phyloP scores from a whole-genome alignment of 2,113 vertebrate genomes.

The Cyanoliseus patagonus region DNA sequence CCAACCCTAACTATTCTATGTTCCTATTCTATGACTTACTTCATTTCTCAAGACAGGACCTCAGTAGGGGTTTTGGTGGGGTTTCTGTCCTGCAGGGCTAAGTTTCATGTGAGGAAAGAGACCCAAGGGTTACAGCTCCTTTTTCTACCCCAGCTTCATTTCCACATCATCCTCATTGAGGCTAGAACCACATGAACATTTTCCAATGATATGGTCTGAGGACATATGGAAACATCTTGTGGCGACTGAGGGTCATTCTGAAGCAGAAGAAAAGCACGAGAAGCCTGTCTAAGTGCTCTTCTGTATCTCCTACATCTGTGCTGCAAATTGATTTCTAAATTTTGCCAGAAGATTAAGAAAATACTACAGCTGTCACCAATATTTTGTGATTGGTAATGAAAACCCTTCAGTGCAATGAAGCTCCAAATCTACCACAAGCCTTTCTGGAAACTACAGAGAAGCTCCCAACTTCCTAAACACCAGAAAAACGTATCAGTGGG shows the following conservation, averaged over 20 bases:
- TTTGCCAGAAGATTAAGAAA: neutral
- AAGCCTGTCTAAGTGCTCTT: neutral
- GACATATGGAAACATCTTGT: fast-evolving
- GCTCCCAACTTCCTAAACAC: neutral
- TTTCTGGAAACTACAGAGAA: neutral
- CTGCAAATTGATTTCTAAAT: neutral
- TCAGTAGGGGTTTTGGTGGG: neutral
- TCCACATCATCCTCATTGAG: neutral
- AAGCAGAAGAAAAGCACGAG: neutral
- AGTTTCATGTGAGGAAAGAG: neutral
- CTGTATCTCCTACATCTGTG: neutral
- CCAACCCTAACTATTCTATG: too few relatives aligned
- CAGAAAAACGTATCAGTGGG: neutral
- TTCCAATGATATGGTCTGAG: neutral
- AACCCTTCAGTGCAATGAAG: neutral
- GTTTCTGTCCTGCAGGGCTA: neutral
- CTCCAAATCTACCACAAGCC: neutral
- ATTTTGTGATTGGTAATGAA: neutral
- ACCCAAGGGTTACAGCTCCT: neutral
- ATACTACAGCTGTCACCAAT: neutral
- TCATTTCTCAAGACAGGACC: neutral
- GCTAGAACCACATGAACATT: neutral
- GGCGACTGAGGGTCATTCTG: neutral
- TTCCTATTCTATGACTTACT: too few relatives aligned
- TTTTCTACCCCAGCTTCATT: neutral